Conservation (phyloP, 2,797 vertebrate genomes). For the Ambastaia sidthimunki region DNA sequence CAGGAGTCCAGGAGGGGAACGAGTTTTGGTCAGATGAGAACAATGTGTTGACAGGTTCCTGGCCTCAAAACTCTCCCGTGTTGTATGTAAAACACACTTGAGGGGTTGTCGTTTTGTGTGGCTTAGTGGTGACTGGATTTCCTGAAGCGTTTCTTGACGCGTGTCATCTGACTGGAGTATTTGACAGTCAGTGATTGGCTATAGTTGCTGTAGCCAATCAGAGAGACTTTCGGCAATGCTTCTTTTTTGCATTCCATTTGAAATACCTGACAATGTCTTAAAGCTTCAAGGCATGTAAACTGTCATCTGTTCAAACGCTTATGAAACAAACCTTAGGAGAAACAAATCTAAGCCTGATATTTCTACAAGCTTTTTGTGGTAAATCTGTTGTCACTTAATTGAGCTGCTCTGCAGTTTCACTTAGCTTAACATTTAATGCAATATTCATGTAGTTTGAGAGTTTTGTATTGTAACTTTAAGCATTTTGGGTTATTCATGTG, state of each 20-base stretch:
- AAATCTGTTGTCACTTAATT: no score
- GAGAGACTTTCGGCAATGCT: slow-evolving; percentile 8
- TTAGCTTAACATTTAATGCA: no score
- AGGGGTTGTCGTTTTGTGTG: slow-evolving; percentile 20
- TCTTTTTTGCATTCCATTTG: slow-evolving; percentile 1
- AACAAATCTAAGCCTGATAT: not conserved
- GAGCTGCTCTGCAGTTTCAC: no score
- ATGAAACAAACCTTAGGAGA: slow-evolving; percentile 7
- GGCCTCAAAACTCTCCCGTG: not conserved
- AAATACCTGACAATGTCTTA: slow-evolving; percentile 30
- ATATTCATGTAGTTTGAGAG: no score
- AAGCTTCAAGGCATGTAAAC: slow-evolving; percentile 16
- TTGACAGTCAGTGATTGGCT: slow-evolving; percentile 42
- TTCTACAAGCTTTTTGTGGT: not conserved
- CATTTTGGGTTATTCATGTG: no score
- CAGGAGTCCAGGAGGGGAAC: not conserved
- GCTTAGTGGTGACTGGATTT: slow-evolving; percentile 19
- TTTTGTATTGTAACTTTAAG: no score
- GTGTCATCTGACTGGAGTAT: slow-evolving; percentile 27
- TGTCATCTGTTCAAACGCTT: slow-evolving; percentile 7
- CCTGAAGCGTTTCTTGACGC: not conserved
- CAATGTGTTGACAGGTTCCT: not conserved
- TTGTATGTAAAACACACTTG: not conserved
- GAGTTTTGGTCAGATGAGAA: not conserved
- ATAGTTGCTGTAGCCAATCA: slow-evolving; percentile 22